These are phyloP conservation scores for Hemibagrus guttatus DNA, from an alignment of 2,797 vertebrate genomes.

Conservation along the genomic window DNA sequence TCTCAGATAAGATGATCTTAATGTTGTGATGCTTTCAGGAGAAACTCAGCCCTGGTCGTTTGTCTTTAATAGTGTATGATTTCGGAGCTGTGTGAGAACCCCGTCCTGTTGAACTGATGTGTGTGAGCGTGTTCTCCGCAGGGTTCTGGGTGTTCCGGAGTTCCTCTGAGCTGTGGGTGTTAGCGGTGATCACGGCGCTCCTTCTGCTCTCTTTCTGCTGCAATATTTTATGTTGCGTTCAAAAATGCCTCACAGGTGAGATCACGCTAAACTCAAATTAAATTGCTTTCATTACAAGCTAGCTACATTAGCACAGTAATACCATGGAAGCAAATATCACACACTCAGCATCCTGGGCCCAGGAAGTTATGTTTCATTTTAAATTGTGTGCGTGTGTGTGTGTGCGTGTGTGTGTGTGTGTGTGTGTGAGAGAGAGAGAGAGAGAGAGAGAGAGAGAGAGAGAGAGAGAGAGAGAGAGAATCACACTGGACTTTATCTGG, in stretches of 20 bases:
- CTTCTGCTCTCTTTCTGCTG: constrained; percentile 61
- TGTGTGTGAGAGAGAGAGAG: neutral
- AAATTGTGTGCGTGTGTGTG: neutral
- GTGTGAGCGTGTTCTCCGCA: constrained; percentile 10
- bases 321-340: neutral
- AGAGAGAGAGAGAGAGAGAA: neutral
- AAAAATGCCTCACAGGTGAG: constrained; percentile 66
- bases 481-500: neutral
- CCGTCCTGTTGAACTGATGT: neutral
- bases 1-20: neutral
- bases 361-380: neutral
- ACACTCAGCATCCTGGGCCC: neutral
- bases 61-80: neutral
- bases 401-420: too few species aligned
- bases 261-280: neutral
- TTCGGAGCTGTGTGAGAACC: neutral
- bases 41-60: neutral
- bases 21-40: neutral
- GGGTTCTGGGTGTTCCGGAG: neutral
- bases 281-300: neutral
- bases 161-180: accelerated
- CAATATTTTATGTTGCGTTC: constrained; percentile 65
- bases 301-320: too few species aligned
- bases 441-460: neutral
- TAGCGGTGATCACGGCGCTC: constrained; percentile 8